Base-by-base conservation (phyloP, 2,888 invertebrate genomes). In the Therioaphis trifolii region DNA sequence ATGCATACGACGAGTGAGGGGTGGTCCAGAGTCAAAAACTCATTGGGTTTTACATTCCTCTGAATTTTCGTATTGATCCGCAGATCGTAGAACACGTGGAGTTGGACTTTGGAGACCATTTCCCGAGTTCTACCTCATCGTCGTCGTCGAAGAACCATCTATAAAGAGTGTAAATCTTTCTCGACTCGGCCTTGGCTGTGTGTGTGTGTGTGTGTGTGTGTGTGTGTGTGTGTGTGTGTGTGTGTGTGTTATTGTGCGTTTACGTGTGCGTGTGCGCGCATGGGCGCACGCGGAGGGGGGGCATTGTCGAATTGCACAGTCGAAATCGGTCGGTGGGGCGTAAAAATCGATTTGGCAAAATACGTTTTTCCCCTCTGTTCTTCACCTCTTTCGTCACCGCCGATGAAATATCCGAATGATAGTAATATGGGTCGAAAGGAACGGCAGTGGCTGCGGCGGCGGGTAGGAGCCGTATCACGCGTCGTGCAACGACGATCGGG, bases 271-370 rank as follows among this genome's bases (percentile, higher is more conserved):
- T 18, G 29, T 29, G 71, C 18, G 18, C 12, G 49, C 18, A 49
- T 40, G 3, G 69, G 3, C 14, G 69, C 1, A 27, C 18, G 5
- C 2, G 3, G 24, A 35, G 14, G 74, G 21, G 2, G 49, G n/a
- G 78, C 55, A 69, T 79, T 79, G 69, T 71, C 69, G 79, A 71
- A 79, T 69, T 58, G 69, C 80, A 71, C 49, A 29, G 61, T 46
- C 63, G 63, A 80, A 82, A 82, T 82, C 82, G 82, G 82, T 82
- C 82, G 82, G 74, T 49, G 82, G 82, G 74, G 82, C 49, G 82
- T 82, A 82, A 82, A 82, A 82, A 82, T 82, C 82, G 82, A 82
- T 82, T 82, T 82, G 82, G 63, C 52, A 24, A 74, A 82, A 82
- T 82, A 82, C 72, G 82, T 21, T 72, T 82, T 82, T 74, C 71